Percentiles rank a stretch among this genome's conserved stretches.
These are phyloP conservation scores for Rousettus leschenaultii DNA, from an alignment of 2,113 vertebrate species.

Conservation along the genomic window DNA sequence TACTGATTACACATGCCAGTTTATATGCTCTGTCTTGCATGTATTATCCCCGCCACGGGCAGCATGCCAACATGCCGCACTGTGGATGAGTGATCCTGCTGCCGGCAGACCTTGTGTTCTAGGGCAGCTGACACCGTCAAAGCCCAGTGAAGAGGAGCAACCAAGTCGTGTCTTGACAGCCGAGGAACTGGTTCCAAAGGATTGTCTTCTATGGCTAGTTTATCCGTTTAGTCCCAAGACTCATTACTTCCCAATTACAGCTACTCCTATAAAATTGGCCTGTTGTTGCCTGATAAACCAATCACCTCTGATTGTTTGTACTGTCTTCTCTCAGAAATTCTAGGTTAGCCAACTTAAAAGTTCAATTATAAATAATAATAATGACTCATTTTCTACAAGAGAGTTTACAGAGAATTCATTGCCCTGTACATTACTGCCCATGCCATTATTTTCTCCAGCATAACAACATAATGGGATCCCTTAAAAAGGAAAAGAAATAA, in stretches of 20 bases:
- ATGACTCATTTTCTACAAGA: constrained; percentile 33
- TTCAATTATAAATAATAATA: constrained; percentile 35
- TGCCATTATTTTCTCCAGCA: background rate
- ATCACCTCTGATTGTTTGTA: background rate
- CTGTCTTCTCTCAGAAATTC: constrained; percentile 20
- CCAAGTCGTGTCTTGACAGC: constrained; percentile 43
- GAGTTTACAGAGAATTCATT: constrained; percentile 35
- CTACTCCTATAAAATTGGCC: background rate
- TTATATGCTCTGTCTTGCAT: constrained; percentile 3
- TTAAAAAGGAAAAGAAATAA: constrained; percentile 40
- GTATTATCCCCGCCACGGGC: constrained; percentile 5
- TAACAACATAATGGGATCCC: background rate
- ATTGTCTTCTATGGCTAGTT: constrained; percentile 16
- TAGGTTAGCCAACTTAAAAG: background rate
- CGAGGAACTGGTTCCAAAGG: background rate
- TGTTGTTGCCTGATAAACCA: background rate
- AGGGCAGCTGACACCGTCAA: constrained; percentile 10
- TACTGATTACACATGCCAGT: constrained; percentile 23
- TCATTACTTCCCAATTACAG: constrained; percentile 26
- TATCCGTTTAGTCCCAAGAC: background rate
- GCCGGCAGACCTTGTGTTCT: background rate
- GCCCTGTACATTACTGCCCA: background rate
- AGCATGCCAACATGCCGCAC: background rate
- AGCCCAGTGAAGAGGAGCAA: constrained; percentile 16
- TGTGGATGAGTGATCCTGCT: background rate